Base-by-base conservation (phyloP, 2,797 vertebrate genomes). In the Discoglossus pictus region DNA sequence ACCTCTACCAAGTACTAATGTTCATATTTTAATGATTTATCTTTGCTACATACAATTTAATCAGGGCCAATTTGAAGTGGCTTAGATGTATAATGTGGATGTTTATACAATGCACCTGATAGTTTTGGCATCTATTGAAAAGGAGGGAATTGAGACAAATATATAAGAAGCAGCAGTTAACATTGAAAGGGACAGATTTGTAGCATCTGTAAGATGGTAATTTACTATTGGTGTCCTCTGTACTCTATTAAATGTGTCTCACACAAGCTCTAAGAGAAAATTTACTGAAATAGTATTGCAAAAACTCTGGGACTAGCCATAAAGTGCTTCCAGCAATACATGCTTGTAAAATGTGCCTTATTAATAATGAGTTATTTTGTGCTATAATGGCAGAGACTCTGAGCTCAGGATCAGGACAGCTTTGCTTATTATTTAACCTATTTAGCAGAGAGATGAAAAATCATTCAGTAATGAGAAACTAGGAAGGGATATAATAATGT, bases 291-390 rank as follows among this genome's bases (percentile, higher is more conserved):
- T 53, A 40, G 55, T 61, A 51, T 61, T 53, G 65, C 56, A 60
- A 68, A 66, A 68, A 68, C 27, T 68, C 55, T 68, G 27, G 25
- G 25, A 24, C 56, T 46, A 61, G 56, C 56, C 47, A 46, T 68
- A 68, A 68, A 52, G 27, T 42, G 47, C 43, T 68, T 67, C 54
- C 55, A 67, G 44, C 55, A 52, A 51, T 51, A 58, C 36, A 60
- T 67, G 65, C 65, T 60, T 68, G 56, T 68, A 68, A 68, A 68
- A 68, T 68, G 65, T 68, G 55, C 65, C 65, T 68, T 60, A 60
- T 68, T 68, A 68, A 53, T 68, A 68, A 61, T 60, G 65, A 68
- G 55, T 68, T 68, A 68, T 61, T 68, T 52, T n/a, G 46, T 61
- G 25, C 25, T 60, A 44, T 61, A 68, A 61, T 44, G 55, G 47